phyloP scores from a whole-genome alignment of 37 sponge, comb jelly and placozoan genomes.

The Amphimedon queenslandica region DNA sequence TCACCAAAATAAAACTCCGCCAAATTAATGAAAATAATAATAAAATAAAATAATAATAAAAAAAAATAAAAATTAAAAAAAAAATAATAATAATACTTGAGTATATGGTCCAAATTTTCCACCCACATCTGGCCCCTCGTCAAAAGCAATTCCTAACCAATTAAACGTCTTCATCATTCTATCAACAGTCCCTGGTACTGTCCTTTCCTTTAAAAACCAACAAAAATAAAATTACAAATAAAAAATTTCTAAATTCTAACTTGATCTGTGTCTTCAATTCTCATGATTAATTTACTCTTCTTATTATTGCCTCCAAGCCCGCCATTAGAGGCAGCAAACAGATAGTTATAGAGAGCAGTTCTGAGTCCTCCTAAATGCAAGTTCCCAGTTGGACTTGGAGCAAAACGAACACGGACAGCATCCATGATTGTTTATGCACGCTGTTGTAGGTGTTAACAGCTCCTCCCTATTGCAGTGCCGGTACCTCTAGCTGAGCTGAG shows the following conservation, averaged over 20 bases:
- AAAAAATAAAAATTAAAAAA: too few species aligned
- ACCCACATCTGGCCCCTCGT: slow-evolving; percentile 60
- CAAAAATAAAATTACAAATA: too few species aligned
- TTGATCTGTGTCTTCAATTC: slow-evolving; percentile 87
- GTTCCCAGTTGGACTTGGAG: slow-evolving; percentile 86
- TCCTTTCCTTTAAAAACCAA: slow-evolving; percentile 28
- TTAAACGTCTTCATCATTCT: slow-evolving; percentile 27
- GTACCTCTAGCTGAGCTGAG: too few species aligned
- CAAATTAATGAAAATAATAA: too few species aligned
- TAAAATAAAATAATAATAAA: too few species aligned
- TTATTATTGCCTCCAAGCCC: too few species aligned
- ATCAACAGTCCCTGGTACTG: slow-evolving; percentile 39
- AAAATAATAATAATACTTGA: too few species aligned
- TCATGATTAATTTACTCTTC: slow-evolving; percentile 42
- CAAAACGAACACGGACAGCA: slow-evolving; percentile 84
- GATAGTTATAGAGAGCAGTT: slow-evolving; percentile 82
- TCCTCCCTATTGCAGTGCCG: too few species aligned
- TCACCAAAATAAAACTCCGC: too few species aligned
- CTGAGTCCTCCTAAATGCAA: slow-evolving; percentile 87
- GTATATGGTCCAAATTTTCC: slow-evolving; percentile 63
- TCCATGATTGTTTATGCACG: too few species aligned
- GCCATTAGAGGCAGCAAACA: slow-evolving; percentile 60
- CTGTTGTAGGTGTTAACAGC: too few species aligned
- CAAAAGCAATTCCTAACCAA: slow-evolving; percentile 66
- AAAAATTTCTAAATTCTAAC: neutral